Evolutionary conservation across 1,140 invertebrate species (phyloP).

Genomic region (Drosophila biarmipes): DNA sequence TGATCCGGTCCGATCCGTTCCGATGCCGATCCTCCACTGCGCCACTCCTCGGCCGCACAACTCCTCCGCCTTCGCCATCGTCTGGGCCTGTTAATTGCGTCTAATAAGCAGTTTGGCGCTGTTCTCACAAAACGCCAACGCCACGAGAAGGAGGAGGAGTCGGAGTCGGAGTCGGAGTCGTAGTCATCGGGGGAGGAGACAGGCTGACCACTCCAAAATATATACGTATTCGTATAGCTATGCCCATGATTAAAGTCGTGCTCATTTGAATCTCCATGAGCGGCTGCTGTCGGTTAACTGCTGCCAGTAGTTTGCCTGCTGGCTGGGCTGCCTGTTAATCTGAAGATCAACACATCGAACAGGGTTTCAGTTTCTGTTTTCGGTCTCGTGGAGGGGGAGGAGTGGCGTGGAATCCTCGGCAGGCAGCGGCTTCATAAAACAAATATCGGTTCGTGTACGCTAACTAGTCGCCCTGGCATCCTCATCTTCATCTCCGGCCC

Average conservation of each 20-base stretch:
- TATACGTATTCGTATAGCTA: conserved; percentile 39
- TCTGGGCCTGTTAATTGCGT: conserved; percentile 77
- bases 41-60: neutral
- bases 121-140: conserved; percentile 81
- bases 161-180: too few species aligned
- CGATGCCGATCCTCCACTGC: neutral
- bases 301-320: conserved; percentile 50
- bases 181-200: conserved; percentile 30
- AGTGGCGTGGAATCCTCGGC: conserved; percentile 24
- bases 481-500: conserved; percentile 29
- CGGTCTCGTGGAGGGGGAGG: neutral
- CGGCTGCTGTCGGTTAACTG: conserved; percentile 39
- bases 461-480: conserved; percentile 67
- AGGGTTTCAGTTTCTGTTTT: conserved; percentile 2
- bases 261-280: conserved; percentile 78
- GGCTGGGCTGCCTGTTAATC: conserved; percentile 73
- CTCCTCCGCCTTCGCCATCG: conserved; percentile 1
- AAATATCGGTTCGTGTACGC: conserved; percentile 74
- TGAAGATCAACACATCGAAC: conserved; percentile 78
- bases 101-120: conserved; percentile 81
- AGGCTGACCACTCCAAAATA: conserved; percentile 41
- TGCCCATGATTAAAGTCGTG: conserved; percentile 71
- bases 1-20: conserved; percentile 10
- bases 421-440: conserved; percentile 74
- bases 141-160: conserved; percentile 39